Base-by-base conservation (phyloP, 37 sponge, comb jelly and placozoan species). In the Dysidea cf. avara region DNA sequence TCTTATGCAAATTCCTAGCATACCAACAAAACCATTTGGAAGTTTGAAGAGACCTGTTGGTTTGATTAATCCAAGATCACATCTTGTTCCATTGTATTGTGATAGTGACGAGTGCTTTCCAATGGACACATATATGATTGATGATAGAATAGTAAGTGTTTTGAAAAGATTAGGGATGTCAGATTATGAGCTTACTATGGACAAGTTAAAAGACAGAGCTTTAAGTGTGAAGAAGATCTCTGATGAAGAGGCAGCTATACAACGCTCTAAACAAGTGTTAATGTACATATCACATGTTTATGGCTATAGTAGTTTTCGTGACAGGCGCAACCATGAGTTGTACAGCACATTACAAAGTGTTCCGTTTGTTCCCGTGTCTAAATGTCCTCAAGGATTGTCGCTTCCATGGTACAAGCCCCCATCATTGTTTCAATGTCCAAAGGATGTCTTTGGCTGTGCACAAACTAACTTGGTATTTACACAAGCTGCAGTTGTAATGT, bases 71-170 rank as follows among this genome's bases (percentile, higher is more conserved):
- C 24, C 71, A 2, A 53, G 71, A 3, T 4, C 37, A 32, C 55
- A 25, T 17, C 33, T 86, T 28, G 48, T 16, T 9, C 18, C 9
- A 11, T 53, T 86, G 2, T 86, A 70, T 61, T 50, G 62, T 16
- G 38, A 21, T 6, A 21, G 7, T 53, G 87, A 86, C 3, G 87
- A 64, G 17, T 57, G 71, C 16, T 86, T 86, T 60, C 87, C 87
- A 33, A 52, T 52, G 16, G 57, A 68, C 13, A 25, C 18, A n/a
- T 56, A 80, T 33, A 5, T 56, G n/a, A 21, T 77, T 25, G 46
- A 31, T 31, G 18, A 28, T 51, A 24, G 30, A 7, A 49, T 66
- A 35, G 25, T 65, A 53, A 16, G 1, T 6, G 71, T 30, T 53
- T 39, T 86, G 2, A 24, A 5, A 50, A 7, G 37, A 0, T 43